Evolutionary conservation across 2,888 invertebrate genomes (phyloP), one percentile per base, ranked within the genome.

Genomic region (Meiosimyza platycephala): DNA sequence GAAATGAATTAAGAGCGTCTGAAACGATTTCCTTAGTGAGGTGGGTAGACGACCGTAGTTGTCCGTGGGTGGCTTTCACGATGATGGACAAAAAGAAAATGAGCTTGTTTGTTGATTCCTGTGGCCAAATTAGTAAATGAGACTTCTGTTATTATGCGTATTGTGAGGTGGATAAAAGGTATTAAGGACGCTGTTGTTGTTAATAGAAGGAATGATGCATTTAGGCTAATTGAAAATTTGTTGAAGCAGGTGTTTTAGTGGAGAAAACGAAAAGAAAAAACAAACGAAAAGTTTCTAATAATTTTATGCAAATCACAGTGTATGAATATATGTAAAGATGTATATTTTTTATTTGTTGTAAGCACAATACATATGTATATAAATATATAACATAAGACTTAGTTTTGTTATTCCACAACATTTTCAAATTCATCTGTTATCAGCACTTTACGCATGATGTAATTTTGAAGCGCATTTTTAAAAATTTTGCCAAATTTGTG

Each of bases 101-200:
- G 71, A 22, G 63, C 55, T 72, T 78, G 76, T 77, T 79, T 79
- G 80, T 80, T 78, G 77, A 74, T 77, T 77, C 74, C 74, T 72
- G 75, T 77, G 79, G 79, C 79, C 77, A 83, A 82, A 82, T 82
- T 81, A 80, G 79, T 76, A 80, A 80, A 80, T 79, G 80, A 80
- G 79, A 79, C 80, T 84, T 80, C 82, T 82, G 82, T 84, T 83
- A 82, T 83, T 81, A 81, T 79, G 78, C 78, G 82, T 81, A 82
- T 82, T 84, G 80, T 84, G 79, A 79, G 78, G 76, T 79, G 82
- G 78, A 83, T 84, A 82, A 84, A 85, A 84, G 83, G 81, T 82
- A 84, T 83, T 82, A 84, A 80, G 69, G 52, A 48, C 55, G 28
- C 54, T 76, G 76, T 77, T 66, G 59, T 59, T 48, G 52, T 52